Conservation (phyloP, 2,113 vertebrate species). For the Cyanoramphus novaezelandiae region DNA sequence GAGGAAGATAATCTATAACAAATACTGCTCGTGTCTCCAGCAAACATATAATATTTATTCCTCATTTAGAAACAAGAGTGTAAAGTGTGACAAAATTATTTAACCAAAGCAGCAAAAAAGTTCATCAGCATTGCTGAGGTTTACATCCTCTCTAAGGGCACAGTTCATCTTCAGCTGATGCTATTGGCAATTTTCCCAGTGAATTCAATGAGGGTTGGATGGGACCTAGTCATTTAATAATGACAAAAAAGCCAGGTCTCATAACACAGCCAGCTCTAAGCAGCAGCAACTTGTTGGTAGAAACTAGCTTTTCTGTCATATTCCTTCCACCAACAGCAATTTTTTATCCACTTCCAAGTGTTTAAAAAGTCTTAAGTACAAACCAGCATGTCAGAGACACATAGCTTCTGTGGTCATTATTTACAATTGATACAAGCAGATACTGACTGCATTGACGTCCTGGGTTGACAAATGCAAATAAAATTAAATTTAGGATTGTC, state of each 20-base stretch:
- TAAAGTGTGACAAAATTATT: slow-evolving; percentile 27
- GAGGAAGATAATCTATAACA: slow-evolving; percentile 2
- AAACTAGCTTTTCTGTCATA: not conserved
- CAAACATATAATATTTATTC: slow-evolving; percentile 9
- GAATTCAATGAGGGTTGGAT: not conserved
- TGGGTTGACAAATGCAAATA: not conserved
- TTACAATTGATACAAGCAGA: not conserved
- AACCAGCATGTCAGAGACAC: not conserved
- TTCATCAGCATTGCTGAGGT: slow-evolving; percentile 8
- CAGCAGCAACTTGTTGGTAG: not conserved
- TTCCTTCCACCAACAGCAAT: not conserved
- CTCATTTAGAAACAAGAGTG: slow-evolving; percentile 9
- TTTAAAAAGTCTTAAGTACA: not conserved
- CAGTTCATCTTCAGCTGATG: not conserved
- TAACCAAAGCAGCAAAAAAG: slow-evolving; percentile 28
- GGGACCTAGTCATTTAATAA: not conserved
- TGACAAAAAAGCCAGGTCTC: not conserved
- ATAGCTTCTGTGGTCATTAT: not conserved
- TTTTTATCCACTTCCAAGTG: not conserved
- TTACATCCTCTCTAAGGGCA: slow-evolving; percentile 12
- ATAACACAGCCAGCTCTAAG: not conserved
- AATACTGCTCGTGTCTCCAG: not conserved
- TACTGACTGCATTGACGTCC: not conserved
- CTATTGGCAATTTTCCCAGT: slow-evolving; percentile 6
- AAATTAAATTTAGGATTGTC: not conserved